Conservation (phyloP, 2,113 vertebrate species). For the Dolichallabes microphthalmus region DNA sequence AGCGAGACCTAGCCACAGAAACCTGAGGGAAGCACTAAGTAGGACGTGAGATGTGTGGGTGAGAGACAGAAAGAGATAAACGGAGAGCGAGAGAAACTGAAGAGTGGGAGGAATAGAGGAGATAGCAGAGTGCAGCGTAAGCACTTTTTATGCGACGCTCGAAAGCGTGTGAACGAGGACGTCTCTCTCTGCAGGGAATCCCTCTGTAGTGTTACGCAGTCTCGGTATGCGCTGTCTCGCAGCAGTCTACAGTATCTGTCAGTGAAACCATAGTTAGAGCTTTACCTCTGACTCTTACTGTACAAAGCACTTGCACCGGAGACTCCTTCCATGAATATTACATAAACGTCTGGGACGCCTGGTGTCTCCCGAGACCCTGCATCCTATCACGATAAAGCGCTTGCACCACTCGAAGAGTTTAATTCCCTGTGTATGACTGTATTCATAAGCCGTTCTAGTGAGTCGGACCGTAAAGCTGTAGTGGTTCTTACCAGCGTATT, state of each 20-base stretch:
- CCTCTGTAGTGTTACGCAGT: conserved; percentile 4
- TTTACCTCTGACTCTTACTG: neutral
- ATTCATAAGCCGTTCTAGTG: neutral
- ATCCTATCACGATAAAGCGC: neutral
- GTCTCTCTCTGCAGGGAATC: conserved; percentile 43
- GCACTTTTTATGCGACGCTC: conserved; percentile 39
- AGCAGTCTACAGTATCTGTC: neutral
- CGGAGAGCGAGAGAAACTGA: neutral
- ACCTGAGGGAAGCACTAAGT: neutral
- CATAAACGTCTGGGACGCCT: neutral
- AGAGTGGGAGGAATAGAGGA: conserved; percentile 22
- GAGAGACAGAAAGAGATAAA: neutral
- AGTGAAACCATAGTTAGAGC: neutral
- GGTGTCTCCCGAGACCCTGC: neutral
- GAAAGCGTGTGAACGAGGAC: conserved; percentile 30
- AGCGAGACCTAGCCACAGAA: neutral
- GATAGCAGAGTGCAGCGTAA: conserved; percentile 36
- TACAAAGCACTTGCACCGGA: neutral
- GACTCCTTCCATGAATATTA: neutral
- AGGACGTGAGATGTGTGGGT: neutral
- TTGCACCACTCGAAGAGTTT: neutral
- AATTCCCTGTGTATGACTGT: neutral
- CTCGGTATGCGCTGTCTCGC: neutral
- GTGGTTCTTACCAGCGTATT: neutral
- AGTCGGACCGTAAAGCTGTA: neutral